Percentiles rank a stretch among this genome's conserved stretches.
Conservation (phyloP, 2,888 invertebrate species). For the Dioctria linearis region DNA sequence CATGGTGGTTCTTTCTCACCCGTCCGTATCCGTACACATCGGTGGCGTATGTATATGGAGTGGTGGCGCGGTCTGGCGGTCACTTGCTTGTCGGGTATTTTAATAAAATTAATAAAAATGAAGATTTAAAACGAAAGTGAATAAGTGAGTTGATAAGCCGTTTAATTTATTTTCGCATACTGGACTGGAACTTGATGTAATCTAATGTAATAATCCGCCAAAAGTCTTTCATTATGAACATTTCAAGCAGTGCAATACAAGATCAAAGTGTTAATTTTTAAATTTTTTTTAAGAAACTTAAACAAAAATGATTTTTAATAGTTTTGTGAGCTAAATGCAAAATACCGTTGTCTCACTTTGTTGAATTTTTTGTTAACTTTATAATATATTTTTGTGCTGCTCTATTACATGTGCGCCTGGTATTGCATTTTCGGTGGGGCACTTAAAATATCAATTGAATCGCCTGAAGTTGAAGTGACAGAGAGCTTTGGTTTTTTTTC, state of each 20-base stretch:
- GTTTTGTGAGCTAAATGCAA: conserved; percentile 9
- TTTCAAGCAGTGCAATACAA: neutral
- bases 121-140: conserved; percentile 40
- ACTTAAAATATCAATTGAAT: conserved; percentile 37
- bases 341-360: conserved; percentile 17
- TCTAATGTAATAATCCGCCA: conserved; percentile 22
- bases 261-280: too few relatives aligned
- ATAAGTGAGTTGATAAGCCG: conserved; percentile 20
- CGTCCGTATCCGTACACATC: neutral
- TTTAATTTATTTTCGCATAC: conserved; percentile 33
- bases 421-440: conserved; percentile 40
- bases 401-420: conserved; percentile 1
- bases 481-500: neutral
- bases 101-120: conserved; percentile 11
- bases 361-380: neutral
- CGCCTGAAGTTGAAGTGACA: conserved; percentile 32
- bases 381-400: neutral
- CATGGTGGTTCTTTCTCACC: neutral
- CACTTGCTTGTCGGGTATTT: neutral
- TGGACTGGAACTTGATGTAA: conserved; percentile 14
- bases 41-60: neutral
- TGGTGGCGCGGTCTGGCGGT: conserved; percentile 4
- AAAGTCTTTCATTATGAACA: conserved; percentile 2
- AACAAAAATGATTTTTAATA: neutral
- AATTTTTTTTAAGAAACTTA: too few relatives aligned